Base-by-base conservation (phyloP, 2,888 invertebrate species). In the Drosophila quasianomalipes region DNA sequence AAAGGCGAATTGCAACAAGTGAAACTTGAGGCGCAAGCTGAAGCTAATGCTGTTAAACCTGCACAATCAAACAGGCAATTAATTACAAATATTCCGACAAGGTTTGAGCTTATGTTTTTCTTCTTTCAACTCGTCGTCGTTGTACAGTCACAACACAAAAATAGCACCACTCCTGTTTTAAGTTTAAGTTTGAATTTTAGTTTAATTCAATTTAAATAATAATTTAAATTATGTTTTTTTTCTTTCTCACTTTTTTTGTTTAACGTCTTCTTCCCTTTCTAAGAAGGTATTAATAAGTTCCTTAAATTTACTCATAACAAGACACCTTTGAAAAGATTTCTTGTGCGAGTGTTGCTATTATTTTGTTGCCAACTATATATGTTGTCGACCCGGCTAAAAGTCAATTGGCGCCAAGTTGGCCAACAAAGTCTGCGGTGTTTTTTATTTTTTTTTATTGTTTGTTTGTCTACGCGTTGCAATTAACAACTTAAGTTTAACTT, bases 51-150 rank as follows among this genome's bases (percentile, higher is more conserved):
- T 44, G n/a, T 31, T 47, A 22, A 6, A 47, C 35, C 37, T 70
- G 82, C 86, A 82, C 81, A 79, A 77, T 83, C 82, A 79, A 81
- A 69, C 75, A 65, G 63, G 69, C 76, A 81, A 86, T 87, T 87
- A 85, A 87, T 89, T 86, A 79, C 74, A 76, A 84, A 76, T 39
- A 74, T 71, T 79, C 71, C 71, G 70, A 76, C 78, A 74, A 78
- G 75, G 77, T 80, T 70, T 69, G 31, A 62, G 67, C 67, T 66
- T 55, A 44, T 71, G 63, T 49, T 61, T 62, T 39, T 58, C 10
- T 51, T 1, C 16, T 16, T 26, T 7, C 26, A 26, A n/a, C 39
- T 41, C 10, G 5, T 41, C 28, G 30, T 2, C 26, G 14, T 47
- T 16, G 7, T 47, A 22, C 22, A 7, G 3, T 1, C 4, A 9